Percentiles rank a stretch among this genome's conserved stretches.
Evolutionary conservation across 2,888 invertebrate genomes (phyloP).

Genomic region (Xylota sylvarum): DNA sequence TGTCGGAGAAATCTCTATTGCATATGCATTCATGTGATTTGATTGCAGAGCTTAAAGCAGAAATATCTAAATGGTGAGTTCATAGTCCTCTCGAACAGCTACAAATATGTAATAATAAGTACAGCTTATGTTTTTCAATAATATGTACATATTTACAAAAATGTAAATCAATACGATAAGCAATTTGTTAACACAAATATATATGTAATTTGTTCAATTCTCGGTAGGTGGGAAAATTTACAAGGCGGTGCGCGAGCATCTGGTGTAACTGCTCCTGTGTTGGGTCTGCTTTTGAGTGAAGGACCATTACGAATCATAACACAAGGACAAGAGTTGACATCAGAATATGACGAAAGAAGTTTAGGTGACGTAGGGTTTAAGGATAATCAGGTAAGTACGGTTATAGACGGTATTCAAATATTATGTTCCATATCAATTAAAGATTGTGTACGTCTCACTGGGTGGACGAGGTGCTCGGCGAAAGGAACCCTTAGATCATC

Average conservation of each 20-base stretch:
- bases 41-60: constrained; percentile 96
- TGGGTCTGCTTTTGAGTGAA: constrained; percentile 90
- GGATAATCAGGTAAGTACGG: constrained; percentile 90
- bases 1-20: constrained; percentile 93
- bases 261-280: constrained; percentile 86
- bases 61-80: constrained; percentile 94
- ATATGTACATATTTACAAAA: too few species aligned
- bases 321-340: constrained; percentile 96
- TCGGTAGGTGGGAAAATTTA: constrained; percentile 89
- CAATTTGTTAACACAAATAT: background rate
- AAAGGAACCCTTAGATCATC: constrained; percentile 88
- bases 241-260: constrained; percentile 83
- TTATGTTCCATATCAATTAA: constrained; percentile 17
- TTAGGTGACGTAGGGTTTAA: constrained; percentile 97
- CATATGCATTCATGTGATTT: constrained; percentile 94
- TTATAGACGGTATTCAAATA: constrained; percentile 1
- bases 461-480: constrained; percentile 88
- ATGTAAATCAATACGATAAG: background rate
- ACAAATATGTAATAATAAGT: too few species aligned
- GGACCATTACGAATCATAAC: constrained; percentile 96
- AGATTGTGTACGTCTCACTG: constrained; percentile 96
- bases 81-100: background rate
- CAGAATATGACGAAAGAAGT: constrained; percentile 96
- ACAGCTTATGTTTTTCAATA: too few species aligned
- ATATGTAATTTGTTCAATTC: too few species aligned